Percentiles rank a stretch among this genome's conserved stretches.
These are phyloP conservation scores for Serrognathus titanus DNA, from an alignment of 2,888 invertebrate genomes.

Conservation along the genomic window DNA sequence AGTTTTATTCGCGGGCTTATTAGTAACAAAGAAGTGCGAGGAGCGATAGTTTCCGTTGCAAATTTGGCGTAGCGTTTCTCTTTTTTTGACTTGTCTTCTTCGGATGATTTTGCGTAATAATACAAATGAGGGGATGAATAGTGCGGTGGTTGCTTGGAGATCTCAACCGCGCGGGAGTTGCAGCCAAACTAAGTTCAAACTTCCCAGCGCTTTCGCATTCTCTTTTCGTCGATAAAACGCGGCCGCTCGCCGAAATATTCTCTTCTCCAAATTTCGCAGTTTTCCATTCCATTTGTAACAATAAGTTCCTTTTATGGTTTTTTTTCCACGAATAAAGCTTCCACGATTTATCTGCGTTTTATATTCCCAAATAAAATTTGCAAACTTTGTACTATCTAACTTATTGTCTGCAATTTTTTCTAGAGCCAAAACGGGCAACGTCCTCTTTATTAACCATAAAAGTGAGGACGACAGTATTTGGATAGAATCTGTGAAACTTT, in stretches of 20 bases:
- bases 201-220: constrained; percentile 19
- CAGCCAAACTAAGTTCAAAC: constrained; percentile 36
- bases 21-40: background rate
- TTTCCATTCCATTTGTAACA: background rate
- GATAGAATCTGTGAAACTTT: too few species aligned
- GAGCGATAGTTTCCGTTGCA: background rate
- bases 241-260: constrained; percentile 13
- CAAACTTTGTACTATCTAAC: too few species aligned
- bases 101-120: background rate
- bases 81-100: background rate
- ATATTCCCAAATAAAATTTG: too few species aligned
- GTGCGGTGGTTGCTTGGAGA: constrained; percentile 1
- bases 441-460: too few species aligned
- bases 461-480: too few species aligned
- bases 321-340: background rate
- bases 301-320: background rate
- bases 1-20: background rate
- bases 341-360: too few species aligned
- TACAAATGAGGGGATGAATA: background rate
- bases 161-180: constrained; percentile 32
- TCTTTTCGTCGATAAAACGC: constrained; percentile 20
- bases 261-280: background rate
- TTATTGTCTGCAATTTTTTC: too few species aligned
- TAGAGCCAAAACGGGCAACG: too few species aligned
- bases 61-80: background rate